These are phyloP conservation scores for Emydocephalus ijimae DNA, from an alignment of 2,113 vertebrate genomes.

Conservation along the genomic window DNA sequence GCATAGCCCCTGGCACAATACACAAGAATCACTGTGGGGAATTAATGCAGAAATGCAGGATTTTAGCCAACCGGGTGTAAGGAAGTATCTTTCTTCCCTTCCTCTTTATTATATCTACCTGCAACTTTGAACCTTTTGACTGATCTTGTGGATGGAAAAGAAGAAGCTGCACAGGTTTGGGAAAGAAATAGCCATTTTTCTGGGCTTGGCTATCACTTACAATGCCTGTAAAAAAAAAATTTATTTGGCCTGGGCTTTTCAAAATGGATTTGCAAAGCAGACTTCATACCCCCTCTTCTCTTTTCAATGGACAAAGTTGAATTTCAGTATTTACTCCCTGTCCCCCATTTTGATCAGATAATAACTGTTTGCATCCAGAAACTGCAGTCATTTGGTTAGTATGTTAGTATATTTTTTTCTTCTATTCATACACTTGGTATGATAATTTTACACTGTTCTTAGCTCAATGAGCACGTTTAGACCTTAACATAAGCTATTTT, in stretches of 20 bases:
- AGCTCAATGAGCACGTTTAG: slow-evolving; percentile 83
- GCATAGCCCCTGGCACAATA: neutral
- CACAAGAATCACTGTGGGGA: slow-evolving; percentile 25
- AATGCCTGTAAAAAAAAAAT: neutral
- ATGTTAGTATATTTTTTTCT: slow-evolving; percentile 62
- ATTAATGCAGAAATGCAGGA: slow-evolving; percentile 27
- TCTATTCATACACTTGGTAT: slow-evolving; percentile 79
- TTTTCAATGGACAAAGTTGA: slow-evolving; percentile 18
- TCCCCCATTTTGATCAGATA: slow-evolving; percentile 47
- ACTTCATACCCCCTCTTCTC: slow-evolving; percentile 3
- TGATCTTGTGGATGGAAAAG: slow-evolving; percentile 22
- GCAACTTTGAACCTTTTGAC: slow-evolving; percentile 2
- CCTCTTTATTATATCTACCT: neutral
- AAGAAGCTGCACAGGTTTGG: neutral
- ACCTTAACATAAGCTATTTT: slow-evolving; percentile 85
- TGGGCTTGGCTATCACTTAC: neutral
- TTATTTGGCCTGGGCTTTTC: neutral
- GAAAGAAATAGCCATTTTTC: slow-evolving; percentile 22
- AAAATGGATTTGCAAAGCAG: slow-evolving; percentile 11
- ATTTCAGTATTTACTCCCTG: slow-evolving; percentile 53
- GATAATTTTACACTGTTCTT: slow-evolving; percentile 80
- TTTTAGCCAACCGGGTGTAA: slow-evolving; percentile 22
- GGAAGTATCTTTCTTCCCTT: slow-evolving; percentile 25
- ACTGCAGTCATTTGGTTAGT: slow-evolving; percentile 63
- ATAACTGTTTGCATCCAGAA: slow-evolving; percentile 70